A percentile compares a stretch with the other conserved stretches of the same genome.
These are phyloP conservation scores for Cebus imitator DNA, from an alignment of 2,113 vertebrate genomes.

Conservation along the genomic window DNA sequence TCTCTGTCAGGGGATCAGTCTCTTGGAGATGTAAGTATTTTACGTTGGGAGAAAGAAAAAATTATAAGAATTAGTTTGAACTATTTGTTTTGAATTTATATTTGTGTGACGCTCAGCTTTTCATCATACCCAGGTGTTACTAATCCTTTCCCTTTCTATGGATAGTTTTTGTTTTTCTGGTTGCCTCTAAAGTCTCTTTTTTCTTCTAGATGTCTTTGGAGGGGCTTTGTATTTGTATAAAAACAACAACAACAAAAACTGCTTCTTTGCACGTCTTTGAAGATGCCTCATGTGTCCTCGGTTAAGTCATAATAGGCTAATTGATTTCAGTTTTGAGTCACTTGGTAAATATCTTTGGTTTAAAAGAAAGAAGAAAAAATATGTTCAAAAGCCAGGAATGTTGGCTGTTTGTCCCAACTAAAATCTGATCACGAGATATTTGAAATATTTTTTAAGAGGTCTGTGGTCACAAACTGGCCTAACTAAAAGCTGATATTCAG, in stretches of 20 bases:
- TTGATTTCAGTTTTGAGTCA: not conserved
- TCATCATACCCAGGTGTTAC: not conserved
- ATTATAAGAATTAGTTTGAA: not conserved
- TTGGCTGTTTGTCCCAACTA: not conserved
- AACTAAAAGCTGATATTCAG: not conserved
- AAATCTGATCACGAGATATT: not conserved
- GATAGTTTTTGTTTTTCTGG: not conserved
- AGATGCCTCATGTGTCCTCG: not conserved
- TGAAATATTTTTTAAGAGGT: not conserved
- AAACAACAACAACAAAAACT: too few species aligned
- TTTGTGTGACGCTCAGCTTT: not conserved
- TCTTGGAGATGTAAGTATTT: not conserved
- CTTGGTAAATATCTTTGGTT: not conserved
- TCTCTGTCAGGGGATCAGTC: not conserved
- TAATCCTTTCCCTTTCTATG: not conserved
- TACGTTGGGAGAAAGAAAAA: not conserved
- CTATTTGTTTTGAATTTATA: not conserved
- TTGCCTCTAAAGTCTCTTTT: not conserved
- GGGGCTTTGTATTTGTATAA: not conserved
- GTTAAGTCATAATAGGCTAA: not conserved
- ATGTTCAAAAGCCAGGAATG: not conserved
- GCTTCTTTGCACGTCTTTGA: not conserved
- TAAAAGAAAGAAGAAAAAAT: not conserved
- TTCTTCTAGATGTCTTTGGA: not conserved
- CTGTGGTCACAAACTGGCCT: not conserved